These are phyloP conservation scores for Ametastegia equiseti DNA, from an alignment of 2,888 invertebrate species.

Conservation along the genomic window DNA sequence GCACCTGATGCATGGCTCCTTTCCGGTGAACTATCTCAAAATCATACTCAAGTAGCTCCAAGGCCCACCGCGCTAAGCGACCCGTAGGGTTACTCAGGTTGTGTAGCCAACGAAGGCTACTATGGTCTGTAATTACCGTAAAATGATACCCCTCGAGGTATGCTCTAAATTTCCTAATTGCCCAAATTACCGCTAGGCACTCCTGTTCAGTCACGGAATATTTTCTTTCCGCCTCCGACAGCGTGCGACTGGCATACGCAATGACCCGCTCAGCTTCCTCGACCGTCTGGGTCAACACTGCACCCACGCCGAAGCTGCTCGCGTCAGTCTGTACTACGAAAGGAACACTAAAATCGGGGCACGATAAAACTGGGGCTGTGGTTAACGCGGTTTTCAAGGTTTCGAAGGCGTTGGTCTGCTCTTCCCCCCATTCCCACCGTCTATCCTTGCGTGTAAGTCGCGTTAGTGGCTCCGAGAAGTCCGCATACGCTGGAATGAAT, in stretches of 20 bases:
- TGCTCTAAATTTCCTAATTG: slow-evolving; percentile 46
- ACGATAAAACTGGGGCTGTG: not conserved
- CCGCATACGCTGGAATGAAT: not conserved
- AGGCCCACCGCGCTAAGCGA: slow-evolving; percentile 45
- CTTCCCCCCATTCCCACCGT: not conserved
- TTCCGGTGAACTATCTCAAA: not conserved
- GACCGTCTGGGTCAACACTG: not conserved
- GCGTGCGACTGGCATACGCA: too few species aligned
- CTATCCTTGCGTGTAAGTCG: not conserved
- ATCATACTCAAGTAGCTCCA: not conserved
- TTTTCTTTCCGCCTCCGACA: too few species aligned
- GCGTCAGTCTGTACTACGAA: not conserved
- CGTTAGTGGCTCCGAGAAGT: not conserved
- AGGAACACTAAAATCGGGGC: not conserved
- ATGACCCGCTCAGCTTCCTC: too few species aligned
- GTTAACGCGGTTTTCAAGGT: not conserved
- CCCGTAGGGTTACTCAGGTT: slow-evolving; percentile 46
- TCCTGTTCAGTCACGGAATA: too few species aligned
- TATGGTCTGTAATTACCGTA: slow-evolving; percentile 51
- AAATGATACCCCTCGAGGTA: slow-evolving; percentile 56
- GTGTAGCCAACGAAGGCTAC: slow-evolving; percentile 52
- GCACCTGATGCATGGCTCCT: not conserved
- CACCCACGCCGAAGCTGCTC: not conserved
- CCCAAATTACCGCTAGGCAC: too few species aligned
- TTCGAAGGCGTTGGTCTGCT: not conserved